Base-by-base conservation (phyloP, 2,113 vertebrate genomes). In the Porphyrio hochstetteri region DNA sequence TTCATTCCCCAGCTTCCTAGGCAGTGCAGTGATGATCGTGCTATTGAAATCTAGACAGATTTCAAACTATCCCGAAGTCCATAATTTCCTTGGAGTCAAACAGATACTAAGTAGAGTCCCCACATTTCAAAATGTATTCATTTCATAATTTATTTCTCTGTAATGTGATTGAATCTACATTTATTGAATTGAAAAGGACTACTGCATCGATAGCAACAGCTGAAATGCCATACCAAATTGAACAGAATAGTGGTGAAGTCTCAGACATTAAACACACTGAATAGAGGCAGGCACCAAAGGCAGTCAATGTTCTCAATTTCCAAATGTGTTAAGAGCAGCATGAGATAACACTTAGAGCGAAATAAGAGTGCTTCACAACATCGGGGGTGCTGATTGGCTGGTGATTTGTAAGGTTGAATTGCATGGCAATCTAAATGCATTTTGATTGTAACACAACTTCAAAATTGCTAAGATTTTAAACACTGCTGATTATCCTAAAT, bases 341-440 rank as follows among this genome's bases (percentile, higher is more conserved):
- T 93, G 92, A 86, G 68, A 86, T 72, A 96, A 88, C 76, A 92
- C 79, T 94, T 82, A 76, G 40, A 74, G 85, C 8, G 44, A 86
- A 91, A 93, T 75, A 92, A 95, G 92, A 95, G 88, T 96, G 90
- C 88, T 94, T 94, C 88, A 94, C 93, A 95, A 59, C 93, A 92
- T 95, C 1, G 18, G 93, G 88, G 64, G 94, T 94, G 92, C 79
- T 96, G 94, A 95, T 96, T 95, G 93, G 94, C 68, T 95, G 71
- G 17, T 92, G 94, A 96, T 97, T 96, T 94, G 93, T 71, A 90
- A 96, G 68, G n/a, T 67, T 95, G 85, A 94, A 94, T 95, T 94
- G n/a, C 93, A 88, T 1, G 6, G 94, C 53, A 96, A 86, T 81
- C 29, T 90, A 96, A 96, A 90, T 68, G 24, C 52, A 70, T 88